Evolutionary conservation across 2,797 vertebrate species (phyloP).

Genomic region (Smutsia temminckii): DNA sequence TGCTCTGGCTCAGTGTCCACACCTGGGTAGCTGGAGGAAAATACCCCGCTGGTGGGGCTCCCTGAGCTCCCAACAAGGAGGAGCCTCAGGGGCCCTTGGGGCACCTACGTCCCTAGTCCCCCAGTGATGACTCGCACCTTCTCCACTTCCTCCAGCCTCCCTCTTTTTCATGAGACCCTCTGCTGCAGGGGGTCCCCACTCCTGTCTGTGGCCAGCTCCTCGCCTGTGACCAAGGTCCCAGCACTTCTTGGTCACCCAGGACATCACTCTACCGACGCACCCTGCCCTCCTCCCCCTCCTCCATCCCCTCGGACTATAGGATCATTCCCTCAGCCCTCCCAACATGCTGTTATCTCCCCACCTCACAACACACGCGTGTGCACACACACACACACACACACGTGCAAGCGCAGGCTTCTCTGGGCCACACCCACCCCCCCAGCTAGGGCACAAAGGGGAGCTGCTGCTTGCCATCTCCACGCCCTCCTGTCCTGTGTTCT

Average conservation of each 20-base stretch:
- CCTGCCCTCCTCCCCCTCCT: too few relatives aligned
- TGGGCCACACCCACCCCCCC: neutral
- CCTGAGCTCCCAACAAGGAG: neutral
- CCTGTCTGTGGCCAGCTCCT: neutral
- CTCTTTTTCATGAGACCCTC: neutral
- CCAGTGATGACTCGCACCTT: neutral
- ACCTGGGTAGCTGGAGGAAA: neutral
- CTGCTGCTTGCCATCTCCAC: neutral
- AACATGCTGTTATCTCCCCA: too few relatives aligned
- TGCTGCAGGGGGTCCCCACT: neutral
- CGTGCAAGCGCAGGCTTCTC: neutral
- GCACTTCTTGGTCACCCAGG: neutral
- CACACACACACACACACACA: neutral
- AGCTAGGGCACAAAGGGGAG: neutral
- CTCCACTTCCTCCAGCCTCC: neutral
- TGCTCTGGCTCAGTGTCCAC: neutral
- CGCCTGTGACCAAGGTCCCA: neutral
- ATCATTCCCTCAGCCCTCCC: neutral
- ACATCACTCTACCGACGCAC: rapidly evolving
- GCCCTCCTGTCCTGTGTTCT: neutral
- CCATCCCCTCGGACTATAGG: neutral
- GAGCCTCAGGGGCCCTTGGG: neutral
- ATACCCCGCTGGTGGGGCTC: neutral
- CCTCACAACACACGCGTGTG: neutral
- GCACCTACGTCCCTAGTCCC: neutral